Conservation (phyloP, 2,888 invertebrate species). For the Polydrusus cervinus region DNA sequence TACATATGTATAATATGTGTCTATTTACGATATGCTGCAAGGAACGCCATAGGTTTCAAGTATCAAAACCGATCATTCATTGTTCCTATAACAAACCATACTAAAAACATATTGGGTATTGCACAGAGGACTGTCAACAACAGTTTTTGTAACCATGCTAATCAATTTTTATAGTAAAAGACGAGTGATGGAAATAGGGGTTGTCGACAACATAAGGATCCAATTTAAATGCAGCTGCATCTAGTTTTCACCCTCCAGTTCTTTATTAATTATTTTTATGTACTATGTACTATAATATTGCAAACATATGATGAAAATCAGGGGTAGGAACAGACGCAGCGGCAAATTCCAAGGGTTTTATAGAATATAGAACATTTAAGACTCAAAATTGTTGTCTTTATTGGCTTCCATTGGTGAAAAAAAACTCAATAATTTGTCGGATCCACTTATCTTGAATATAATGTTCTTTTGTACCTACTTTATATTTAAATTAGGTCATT, state of each 20-base stretch:
- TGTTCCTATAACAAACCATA: not conserved
- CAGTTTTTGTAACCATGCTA: conserved; percentile 9
- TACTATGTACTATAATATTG: conserved; percentile 2
- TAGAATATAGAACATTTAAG: too few relatives aligned
- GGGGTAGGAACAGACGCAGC: not conserved
- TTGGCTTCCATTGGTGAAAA: too few relatives aligned
- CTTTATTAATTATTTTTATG: conserved; percentile 33
- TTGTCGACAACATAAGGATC: conserved; percentile 25
- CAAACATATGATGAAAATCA: conserved; percentile 21
- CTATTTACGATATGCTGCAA: too few relatives aligned
- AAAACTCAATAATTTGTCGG: too few relatives aligned
- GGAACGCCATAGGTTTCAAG: too few relatives aligned
- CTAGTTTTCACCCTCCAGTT: conserved; percentile 23
- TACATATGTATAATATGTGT: too few relatives aligned
- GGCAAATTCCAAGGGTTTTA: not conserved
- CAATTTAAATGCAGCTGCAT: conserved; percentile 32
- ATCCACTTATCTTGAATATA: too few relatives aligned
- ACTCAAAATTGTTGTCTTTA: too few relatives aligned
- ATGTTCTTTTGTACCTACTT: too few relatives aligned
- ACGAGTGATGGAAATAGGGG: conserved; percentile 20
- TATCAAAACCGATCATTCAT: too few relatives aligned
- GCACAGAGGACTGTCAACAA: conserved; percentile 4
- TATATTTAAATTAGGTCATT: too few relatives aligned
- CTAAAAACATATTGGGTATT: not conserved
- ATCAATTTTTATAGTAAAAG: conserved; percentile 18